phyloP scores from a whole-genome alignment of 1,140 invertebrate genomes.

The Phymorhynchus buccinoides region DNA sequence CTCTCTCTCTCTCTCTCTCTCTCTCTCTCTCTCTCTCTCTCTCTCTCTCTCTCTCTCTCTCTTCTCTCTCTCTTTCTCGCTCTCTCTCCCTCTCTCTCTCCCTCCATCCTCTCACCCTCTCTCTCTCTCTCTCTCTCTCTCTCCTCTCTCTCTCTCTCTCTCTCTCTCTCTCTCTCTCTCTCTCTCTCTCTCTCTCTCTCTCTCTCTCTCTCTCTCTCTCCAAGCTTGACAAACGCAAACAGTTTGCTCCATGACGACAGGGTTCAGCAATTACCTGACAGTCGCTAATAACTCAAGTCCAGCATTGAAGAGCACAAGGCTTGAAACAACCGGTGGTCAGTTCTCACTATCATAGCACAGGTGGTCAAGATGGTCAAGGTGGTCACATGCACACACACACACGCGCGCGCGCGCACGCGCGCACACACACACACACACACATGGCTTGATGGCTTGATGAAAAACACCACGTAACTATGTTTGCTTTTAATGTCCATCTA shows the following conservation, averaged over 20 bases:
- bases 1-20: too few species aligned
- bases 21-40: too few species aligned
- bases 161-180: not conserved
- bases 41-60: too few species aligned
- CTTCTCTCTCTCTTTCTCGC: too few species aligned
- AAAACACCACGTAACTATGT: too few species aligned
- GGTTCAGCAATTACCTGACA: not conserved
- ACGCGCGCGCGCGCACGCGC: too few species aligned
- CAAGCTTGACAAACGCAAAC: not conserved
- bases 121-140: not conserved
- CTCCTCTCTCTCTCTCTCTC: not conserved
- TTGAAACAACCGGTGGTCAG: not conserved
- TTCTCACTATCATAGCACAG: not conserved
- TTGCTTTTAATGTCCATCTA: too few species aligned
- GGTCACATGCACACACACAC: too few species aligned
- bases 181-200: not conserved
- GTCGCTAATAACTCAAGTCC: not conserved
- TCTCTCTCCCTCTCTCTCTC: not conserved
- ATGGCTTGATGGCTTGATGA: too few species aligned
- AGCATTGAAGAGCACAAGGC: too few species aligned
- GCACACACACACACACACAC: too few species aligned
- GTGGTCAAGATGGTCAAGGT: not conserved
- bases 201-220: not conserved
- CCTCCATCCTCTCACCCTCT: not conserved
- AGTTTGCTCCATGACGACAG: not conserved